These are phyloP conservation scores for Heliconius ethilla DNA, from an alignment of 2,888 invertebrate genomes.

Conservation along the genomic window DNA sequence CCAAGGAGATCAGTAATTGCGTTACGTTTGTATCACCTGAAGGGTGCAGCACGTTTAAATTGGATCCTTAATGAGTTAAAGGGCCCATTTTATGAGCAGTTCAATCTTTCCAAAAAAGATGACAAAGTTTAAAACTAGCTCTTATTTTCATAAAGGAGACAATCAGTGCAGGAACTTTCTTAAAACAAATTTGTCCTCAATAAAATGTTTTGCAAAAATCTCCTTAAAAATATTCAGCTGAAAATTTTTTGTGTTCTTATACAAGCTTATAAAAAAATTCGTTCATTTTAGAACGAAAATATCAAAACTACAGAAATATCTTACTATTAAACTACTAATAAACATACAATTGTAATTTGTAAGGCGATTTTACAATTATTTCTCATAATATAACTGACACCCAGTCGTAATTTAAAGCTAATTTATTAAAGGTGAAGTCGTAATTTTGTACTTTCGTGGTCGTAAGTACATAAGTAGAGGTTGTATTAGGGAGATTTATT, in stretches of 20 bases:
- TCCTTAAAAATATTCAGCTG: neutral
- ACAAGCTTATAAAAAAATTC: too few relatives aligned
- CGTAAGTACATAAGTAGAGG: conserved; percentile 19
- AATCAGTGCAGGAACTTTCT: neutral
- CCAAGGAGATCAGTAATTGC: conserved; percentile 66
- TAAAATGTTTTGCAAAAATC: neutral
- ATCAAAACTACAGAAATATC: neutral
- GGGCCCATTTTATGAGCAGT: conserved; percentile 70
- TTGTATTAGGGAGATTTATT: conserved; percentile 22
- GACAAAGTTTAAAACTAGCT: conserved; percentile 34
- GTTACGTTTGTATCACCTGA: conserved; percentile 78
- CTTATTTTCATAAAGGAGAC: conserved; percentile 48
- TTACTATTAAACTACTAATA: neutral
- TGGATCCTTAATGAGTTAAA: conserved; percentile 76
- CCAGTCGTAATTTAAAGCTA: conserved; percentile 22
- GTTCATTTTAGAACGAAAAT: neutral
- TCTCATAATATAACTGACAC: neutral
- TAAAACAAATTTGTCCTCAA: neutral
- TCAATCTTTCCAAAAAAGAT: conserved; percentile 46
- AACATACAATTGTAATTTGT: neutral
- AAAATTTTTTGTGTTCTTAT: neutral
- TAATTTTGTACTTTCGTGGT: conserved; percentile 21
- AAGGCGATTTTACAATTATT: conserved; percentile 1
- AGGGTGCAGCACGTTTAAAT: conserved; percentile 71
- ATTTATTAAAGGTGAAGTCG: conserved; percentile 31